These are phyloP conservation scores for Probosciger aterrimus DNA, from an alignment of 2,113 vertebrate species.

Conservation along the genomic window DNA sequence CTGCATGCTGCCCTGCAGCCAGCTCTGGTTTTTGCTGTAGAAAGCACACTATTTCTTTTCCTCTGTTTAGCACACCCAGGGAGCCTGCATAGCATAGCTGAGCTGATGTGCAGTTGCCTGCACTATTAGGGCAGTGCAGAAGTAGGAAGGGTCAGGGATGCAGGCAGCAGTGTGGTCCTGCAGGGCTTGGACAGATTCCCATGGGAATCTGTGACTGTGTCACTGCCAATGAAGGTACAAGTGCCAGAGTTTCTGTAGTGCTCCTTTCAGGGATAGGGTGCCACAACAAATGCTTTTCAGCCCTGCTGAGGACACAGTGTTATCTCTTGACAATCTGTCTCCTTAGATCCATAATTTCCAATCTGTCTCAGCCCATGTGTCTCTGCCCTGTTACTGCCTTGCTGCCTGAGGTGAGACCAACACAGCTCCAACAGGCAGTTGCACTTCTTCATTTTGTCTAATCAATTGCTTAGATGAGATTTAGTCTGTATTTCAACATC, in stretches of 20 bases:
- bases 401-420: not conserved
- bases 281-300: not conserved
- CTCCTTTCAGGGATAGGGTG: not conserved
- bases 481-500: not conserved
- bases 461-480: not conserved
- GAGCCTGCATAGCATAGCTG: not conserved
- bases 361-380: not conserved
- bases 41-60: not conserved
- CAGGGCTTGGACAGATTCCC: not conserved
- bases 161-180: accelerated
- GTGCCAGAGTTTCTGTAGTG: not conserved
- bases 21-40: not conserved
- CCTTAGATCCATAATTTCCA: not conserved
- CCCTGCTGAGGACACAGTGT: not conserved
- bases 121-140: not conserved
- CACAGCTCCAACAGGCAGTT: not conserved
- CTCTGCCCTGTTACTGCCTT: not conserved
- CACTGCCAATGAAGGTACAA: accelerated
- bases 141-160: not conserved
- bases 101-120: not conserved
- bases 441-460: not conserved
- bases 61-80: not conserved
- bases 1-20: not conserved
- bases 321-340: not conserved
- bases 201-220: accelerated